These are phyloP conservation scores for Sebastes aleutianus DNA, from an alignment of 2,797 vertebrate genomes.

Conservation along the genomic window DNA sequence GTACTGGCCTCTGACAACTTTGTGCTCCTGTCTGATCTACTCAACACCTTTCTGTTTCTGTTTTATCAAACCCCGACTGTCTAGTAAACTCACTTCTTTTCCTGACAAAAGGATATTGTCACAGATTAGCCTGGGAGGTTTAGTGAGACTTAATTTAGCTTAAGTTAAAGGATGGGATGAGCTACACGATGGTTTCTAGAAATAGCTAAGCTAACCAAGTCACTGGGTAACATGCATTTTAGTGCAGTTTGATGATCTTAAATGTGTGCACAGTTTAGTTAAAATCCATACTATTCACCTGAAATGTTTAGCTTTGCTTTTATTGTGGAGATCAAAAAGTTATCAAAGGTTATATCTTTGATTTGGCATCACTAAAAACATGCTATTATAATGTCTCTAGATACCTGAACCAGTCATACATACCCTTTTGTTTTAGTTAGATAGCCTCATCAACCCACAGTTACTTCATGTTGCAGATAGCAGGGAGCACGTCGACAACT, in stretches of 20 bases:
- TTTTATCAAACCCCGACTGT: accelerated
- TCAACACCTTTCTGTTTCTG: accelerated
- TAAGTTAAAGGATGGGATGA: constrained; percentile 29
- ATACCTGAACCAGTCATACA: not conserved
- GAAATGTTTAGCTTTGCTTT: not conserved
- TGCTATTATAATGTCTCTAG: not conserved
- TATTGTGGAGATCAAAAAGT: too few relatives aligned
- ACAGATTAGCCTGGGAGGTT: constrained; percentile 13
- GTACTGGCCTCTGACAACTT: not conserved
- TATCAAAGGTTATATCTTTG: not conserved
- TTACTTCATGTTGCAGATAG: not conserved
- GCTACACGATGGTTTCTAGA: constrained; percentile 12
- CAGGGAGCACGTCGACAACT: not conserved
- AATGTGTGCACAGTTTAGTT: not conserved
- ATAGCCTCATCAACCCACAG: not conserved
- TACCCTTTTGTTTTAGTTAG: not conserved
- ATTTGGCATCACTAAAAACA: not conserved
- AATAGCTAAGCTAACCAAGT: constrained; percentile 45
- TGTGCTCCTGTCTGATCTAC: not conserved
- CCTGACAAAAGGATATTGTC: not conserved
- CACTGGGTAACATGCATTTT: not conserved
- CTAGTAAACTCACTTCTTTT: not conserved
- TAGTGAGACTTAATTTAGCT: constrained; percentile 8
- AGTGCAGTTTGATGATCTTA: not conserved
- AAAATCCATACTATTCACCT: not conserved